Evolutionary conservation across 2,797 vertebrate genomes (phyloP).

Genomic region (Phrynocephalus vlangalii): DNA sequence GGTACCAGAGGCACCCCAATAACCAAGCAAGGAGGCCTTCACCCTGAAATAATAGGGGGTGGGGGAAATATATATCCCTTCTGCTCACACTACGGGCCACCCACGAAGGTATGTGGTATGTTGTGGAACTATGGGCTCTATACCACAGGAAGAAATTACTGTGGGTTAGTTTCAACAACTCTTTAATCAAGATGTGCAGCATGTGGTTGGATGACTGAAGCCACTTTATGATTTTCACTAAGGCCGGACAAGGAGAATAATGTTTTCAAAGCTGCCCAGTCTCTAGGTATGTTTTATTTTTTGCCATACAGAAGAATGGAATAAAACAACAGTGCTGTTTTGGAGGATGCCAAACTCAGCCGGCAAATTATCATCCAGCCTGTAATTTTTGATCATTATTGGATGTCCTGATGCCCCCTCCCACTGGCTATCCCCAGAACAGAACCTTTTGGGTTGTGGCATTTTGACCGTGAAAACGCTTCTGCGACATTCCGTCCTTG

Average conservation of each 20-base stretch:
- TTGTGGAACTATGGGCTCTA: not conserved
- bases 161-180: not conserved
- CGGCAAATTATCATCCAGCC: not conserved
- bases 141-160: rapidly evolving
- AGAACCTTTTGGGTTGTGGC: not conserved
- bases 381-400: not conserved
- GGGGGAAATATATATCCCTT: no score
- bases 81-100: no score
- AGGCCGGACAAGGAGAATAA: not conserved
- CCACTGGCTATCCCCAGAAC: no score
- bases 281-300: not conserved
- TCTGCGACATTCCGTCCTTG: not conserved
- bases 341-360: not conserved
- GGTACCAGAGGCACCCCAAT: no score
- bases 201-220: not conserved
- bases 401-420: not conserved
- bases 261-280: not conserved
- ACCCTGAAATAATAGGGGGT: no score
- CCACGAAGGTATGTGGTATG: not conserved
- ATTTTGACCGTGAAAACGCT: not conserved
- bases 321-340: not conserved
- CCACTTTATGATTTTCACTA: not conserved
- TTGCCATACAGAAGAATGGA: not conserved
- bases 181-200: not conserved
- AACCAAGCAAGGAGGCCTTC: no score